These are phyloP conservation scores for Oikopleura albicans DNA, from an alignment of 23 tunicate genomes.

Conservation along the genomic window DNA sequence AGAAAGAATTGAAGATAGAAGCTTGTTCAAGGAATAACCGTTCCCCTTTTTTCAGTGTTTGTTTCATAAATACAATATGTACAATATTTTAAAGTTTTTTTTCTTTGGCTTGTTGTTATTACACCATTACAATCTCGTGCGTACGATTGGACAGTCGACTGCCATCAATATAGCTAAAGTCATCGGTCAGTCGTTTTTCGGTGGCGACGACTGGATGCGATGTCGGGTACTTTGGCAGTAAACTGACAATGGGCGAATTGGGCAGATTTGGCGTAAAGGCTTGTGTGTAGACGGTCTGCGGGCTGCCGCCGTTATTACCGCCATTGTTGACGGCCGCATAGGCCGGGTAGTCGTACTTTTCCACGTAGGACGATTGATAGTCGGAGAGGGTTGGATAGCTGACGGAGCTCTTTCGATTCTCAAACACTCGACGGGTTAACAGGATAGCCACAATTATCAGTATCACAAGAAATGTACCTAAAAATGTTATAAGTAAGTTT, in stretches of 20 bases:
- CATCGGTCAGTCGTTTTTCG: background rate
- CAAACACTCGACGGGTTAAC: background rate
- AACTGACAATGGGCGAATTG: background rate
- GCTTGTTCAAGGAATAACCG: background rate
- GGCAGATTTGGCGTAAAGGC: background rate
- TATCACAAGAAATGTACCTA: background rate
- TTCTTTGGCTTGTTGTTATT: background rate
- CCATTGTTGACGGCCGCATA: background rate
- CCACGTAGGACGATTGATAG: conserved; percentile 12
- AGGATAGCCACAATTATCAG: background rate
- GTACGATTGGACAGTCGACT: background rate
- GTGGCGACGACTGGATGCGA: background rate
- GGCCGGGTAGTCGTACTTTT: background rate
- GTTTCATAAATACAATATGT: background rate
- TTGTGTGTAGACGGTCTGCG: background rate
- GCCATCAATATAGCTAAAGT: background rate
- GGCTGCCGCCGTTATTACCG: background rate
- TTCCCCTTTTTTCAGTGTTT: too few relatives aligned
- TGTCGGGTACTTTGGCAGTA: background rate
- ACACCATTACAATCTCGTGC: background rate
- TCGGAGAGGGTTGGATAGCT: conserved; percentile 8
- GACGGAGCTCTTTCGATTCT: background rate
- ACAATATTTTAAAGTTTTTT: background rate
- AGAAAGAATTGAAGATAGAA: background rate
- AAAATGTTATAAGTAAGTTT: background rate